phyloP scores from a whole-genome alignment of 2,797 vertebrate genomes.

The Vireo griseus region DNA sequence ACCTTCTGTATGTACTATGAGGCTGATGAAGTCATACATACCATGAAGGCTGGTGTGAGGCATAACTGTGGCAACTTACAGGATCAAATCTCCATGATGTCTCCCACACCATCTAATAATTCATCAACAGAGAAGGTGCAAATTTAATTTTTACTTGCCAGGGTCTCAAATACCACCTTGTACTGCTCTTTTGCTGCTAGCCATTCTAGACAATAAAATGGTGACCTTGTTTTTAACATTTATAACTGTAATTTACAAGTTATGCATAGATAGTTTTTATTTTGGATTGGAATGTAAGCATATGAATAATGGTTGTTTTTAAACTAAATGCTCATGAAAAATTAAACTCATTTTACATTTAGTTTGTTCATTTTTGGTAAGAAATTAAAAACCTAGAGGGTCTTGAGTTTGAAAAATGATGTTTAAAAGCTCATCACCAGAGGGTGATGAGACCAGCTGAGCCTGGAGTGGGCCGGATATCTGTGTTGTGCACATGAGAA shows the following conservation, averaged over 20 bases:
- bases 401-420: background rate
- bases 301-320: background rate
- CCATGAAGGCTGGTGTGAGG: background rate
- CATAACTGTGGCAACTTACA: background rate
- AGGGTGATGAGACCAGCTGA: accelerated
- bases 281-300: background rate
- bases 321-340: background rate
- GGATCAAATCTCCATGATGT: background rate
- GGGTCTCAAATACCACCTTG: background rate
- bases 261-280: background rate
- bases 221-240: background rate
- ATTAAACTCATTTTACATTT: background rate
- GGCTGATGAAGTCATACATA: background rate
- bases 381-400: background rate
- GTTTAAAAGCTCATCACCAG: background rate
- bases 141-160: background rate
- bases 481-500: accelerated
- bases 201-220: background rate
- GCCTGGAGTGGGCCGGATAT: background rate
- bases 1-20: background rate
- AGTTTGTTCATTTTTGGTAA: background rate
- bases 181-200: background rate
- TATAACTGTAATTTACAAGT: background rate
- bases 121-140: background rate
- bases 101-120: background rate